A percentile compares a stretch with the other conserved stretches of the same genome.
Evolutionary conservation across 2,888 invertebrate species (phyloP).

Genomic region (Eupithecia abbreviata): DNA sequence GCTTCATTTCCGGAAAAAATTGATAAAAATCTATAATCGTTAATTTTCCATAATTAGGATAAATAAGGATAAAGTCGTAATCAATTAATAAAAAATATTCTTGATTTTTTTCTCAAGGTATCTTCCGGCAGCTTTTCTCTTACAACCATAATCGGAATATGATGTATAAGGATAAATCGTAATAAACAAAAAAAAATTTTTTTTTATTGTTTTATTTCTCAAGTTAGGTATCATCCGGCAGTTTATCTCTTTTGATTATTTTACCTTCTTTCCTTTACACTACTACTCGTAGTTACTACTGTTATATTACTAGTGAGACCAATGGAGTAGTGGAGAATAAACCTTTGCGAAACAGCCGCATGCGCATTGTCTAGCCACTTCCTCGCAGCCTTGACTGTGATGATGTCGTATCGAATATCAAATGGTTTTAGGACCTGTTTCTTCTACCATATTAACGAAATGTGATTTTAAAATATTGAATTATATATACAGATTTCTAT

Average conservation of each 20-base stretch:
- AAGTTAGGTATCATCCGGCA: neutral
- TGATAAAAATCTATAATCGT: too few species aligned
- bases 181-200: too few species aligned
- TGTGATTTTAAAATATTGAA: neutral
- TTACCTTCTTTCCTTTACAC: neutral
- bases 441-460: neutral
- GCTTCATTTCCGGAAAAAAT: neutral
- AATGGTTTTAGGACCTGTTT: conserved; percentile 23
- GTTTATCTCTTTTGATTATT: neutral
- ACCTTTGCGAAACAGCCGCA: conserved; percentile 47
- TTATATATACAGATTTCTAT: neutral
- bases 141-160: too few species aligned
- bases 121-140: neutral
- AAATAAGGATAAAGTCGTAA: too few species aligned
- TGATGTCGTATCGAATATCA: conserved; percentile 41
- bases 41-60: too few species aligned
- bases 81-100: too few species aligned
- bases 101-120: too few species aligned
- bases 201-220: too few species aligned
- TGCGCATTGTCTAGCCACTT: conserved; percentile 68
- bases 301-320: neutral
- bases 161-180: neutral
- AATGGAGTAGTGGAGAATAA: conserved; percentile 13
- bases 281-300: too few species aligned
- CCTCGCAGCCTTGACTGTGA: conserved; percentile 67